Percentiles rank a stretch among this genome's conserved stretches.
Evolutionary conservation across 2,888 invertebrate genomes (phyloP).

Genomic region (Baccha elongata): DNA sequence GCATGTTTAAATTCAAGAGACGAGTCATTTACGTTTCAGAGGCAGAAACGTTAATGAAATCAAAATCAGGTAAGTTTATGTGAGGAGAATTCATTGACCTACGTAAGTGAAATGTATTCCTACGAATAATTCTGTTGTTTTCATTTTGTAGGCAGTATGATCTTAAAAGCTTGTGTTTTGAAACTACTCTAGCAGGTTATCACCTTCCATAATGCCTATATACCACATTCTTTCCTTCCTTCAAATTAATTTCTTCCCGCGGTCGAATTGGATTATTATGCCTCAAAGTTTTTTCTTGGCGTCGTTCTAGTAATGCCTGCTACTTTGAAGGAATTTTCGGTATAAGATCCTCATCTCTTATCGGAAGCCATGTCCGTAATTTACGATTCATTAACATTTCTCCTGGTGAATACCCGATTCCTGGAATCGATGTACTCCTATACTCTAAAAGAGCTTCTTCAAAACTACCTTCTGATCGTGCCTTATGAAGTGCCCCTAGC

Average conservation of each 20-base stretch:
- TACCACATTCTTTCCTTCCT: constrained; percentile 28
- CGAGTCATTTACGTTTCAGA: background rate
- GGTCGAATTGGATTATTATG: constrained; percentile 12
- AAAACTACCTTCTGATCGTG: background rate
- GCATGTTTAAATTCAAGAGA: background rate
- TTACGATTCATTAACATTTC: constrained; percentile 51
- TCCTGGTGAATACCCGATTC: constrained; percentile 40
- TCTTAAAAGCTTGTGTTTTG: constrained; percentile 22
- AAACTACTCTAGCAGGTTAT: constrained; percentile 37
- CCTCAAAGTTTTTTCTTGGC: background rate
- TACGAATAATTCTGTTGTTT: constrained; percentile 41
- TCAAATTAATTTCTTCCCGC: background rate
- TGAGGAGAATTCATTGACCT: constrained; percentile 3
- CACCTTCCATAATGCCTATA: constrained; percentile 20
- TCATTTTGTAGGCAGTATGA: constrained; percentile 42
- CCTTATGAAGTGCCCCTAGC: no score
- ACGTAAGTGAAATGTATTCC: constrained; percentile 37
- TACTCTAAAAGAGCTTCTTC: constrained; percentile 39
- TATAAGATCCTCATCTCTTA: constrained; percentile 38
- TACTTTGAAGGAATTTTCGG: constrained; percentile 21
- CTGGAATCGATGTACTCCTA: constrained; percentile 39
- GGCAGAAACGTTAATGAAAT: background rate
- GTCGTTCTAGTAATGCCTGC: constrained; percentile 16
- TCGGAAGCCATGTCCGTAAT: constrained; percentile 34
- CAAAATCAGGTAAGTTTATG: background rate